These are phyloP conservation scores for Epirrhoe alternata DNA, from an alignment of 2,888 invertebrate species.

Conservation along the genomic window DNA sequence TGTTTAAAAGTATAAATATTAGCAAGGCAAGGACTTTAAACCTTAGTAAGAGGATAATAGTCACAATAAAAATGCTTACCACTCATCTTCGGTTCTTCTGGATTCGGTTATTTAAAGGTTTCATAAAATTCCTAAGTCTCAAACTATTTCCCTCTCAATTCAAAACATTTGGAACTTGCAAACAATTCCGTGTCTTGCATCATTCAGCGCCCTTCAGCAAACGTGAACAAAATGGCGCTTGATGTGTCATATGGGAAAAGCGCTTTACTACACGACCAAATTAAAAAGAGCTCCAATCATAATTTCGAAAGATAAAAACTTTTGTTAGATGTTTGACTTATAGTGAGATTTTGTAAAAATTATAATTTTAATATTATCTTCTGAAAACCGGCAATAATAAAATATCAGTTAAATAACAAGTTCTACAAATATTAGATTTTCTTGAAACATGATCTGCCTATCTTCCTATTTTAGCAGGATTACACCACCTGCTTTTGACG, in stretches of 20 bases:
- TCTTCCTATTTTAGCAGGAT: slow-evolving; percentile 46
- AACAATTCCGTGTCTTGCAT: slow-evolving; percentile 67
- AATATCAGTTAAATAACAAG: too few relatives aligned
- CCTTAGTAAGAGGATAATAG: neutral
- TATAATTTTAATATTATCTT: too few relatives aligned
- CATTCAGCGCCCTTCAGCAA: slow-evolving; percentile 65
- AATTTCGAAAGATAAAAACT: neutral
- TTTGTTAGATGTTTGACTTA: neutral
- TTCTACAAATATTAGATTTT: too few relatives aligned
- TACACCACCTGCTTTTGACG: slow-evolving; percentile 52
- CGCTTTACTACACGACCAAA: slow-evolving; percentile 75
- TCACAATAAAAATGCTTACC: slow-evolving; percentile 41
- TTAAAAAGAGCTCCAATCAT: slow-evolving; percentile 38
- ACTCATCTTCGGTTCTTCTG: slow-evolving; percentile 42
- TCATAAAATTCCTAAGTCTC: slow-evolving; percentile 3
- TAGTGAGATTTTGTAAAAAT: neutral
- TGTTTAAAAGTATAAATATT: neutral
- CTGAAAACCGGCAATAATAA: too few relatives aligned
- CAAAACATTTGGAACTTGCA: slow-evolving; percentile 46
- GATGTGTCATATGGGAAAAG: slow-evolving; percentile 66
- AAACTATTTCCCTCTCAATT: slow-evolving; percentile 2
- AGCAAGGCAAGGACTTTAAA: neutral
- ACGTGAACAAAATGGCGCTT: slow-evolving; percentile 81
- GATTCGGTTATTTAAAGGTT: neutral
- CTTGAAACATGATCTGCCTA: neutral